A percentile compares a stretch with the other conserved stretches of the same genome.
phyloP scores from a whole-genome alignment of 2,797 vertebrate genomes.

The Clamator glandarius region DNA sequence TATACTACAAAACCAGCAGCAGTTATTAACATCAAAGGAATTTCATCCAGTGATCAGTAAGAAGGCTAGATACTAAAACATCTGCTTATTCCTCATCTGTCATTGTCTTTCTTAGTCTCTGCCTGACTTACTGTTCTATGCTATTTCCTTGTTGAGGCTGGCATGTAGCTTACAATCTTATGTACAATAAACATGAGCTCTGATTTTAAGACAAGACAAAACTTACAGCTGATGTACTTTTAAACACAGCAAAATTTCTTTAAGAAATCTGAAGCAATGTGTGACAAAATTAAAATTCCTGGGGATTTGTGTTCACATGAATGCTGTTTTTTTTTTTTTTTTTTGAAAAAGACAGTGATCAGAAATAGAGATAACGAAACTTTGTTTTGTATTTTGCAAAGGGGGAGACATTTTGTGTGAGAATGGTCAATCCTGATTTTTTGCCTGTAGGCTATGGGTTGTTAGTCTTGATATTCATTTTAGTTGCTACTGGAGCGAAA shows the following conservation, averaged over 20 bases:
- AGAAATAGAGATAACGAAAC: not conserved
- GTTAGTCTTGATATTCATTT: not conserved
- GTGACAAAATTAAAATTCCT: not conserved
- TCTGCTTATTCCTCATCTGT: not conserved
- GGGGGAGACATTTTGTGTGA: not conserved
- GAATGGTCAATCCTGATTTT: not conserved
- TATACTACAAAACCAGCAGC: not conserved
- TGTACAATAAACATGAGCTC: rapidly evolving
- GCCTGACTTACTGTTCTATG: not conserved
- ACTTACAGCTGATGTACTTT: not conserved
- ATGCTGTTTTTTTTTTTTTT: no score
- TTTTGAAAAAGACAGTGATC: not conserved
- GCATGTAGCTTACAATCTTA: not conserved
- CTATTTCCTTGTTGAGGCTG: not conserved
- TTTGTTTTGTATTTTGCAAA: not conserved
- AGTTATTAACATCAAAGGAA: not conserved
- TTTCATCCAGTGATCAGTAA: not conserved
- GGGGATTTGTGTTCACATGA: not conserved
- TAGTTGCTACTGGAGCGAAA: not conserved
- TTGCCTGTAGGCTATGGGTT: not conserved
- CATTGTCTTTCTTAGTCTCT: not conserved
- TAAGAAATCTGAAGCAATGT: not conserved
- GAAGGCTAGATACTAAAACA: not conserved
- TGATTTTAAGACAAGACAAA: not conserved
- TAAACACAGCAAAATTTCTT: not conserved